Percentiles rank a stretch among this genome's conserved stretches.
These are phyloP conservation scores for Amazona guildingii DNA, from an alignment of 2,113 vertebrate species.

Conservation along the genomic window DNA sequence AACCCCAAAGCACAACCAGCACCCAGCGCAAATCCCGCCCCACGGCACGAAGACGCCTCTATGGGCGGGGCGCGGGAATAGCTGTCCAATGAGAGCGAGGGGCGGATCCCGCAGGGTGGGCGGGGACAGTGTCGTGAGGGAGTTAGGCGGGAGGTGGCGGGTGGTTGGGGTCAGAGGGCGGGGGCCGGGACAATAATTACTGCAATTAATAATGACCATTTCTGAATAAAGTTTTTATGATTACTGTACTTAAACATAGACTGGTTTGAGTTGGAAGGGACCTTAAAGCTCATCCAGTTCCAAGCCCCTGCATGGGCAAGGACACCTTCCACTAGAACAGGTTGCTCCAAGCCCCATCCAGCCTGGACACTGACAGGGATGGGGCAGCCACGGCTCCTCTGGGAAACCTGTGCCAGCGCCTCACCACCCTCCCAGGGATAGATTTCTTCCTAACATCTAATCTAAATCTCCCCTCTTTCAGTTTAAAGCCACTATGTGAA, in stretches of 20 bases:
- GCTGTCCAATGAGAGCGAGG: not conserved
- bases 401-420: no score
- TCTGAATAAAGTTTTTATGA: not conserved
- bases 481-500: not conserved
- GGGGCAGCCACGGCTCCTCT: not conserved
- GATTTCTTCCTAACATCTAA: not conserved
- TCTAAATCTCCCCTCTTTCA: not conserved
- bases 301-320: not conserved
- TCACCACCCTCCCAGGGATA: not conserved
- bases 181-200: accelerated
- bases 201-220: not conserved
- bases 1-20: accelerated
- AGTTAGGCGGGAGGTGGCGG: accelerated
- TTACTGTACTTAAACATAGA: not conserved
- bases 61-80: not conserved
- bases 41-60: no score
- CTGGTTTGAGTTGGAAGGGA: not conserved
- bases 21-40: not conserved
- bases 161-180: no score
- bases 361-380: not conserved
- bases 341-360: not conserved
- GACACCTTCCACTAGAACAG: not conserved
- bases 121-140: no score
- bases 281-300: not conserved
- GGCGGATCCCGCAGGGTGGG: not conserved